These are phyloP conservation scores for Hyperoplus lanceolatus DNA, from an alignment of 2,797 vertebrate species.

Conservation along the genomic window DNA sequence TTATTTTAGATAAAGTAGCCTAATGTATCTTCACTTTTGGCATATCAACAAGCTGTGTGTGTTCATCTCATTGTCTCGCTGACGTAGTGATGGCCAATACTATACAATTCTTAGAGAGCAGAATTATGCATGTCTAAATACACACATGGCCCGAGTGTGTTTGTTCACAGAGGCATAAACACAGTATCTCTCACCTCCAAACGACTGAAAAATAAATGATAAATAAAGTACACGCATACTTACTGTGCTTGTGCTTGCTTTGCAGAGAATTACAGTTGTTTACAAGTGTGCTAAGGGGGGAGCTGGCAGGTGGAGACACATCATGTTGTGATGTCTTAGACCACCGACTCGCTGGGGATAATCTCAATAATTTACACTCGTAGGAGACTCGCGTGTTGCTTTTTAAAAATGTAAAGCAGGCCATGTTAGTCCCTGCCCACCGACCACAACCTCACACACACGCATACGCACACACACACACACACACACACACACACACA, in stretches of 20 bases:
- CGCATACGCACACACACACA: slow-evolving; percentile 38
- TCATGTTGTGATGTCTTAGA: slow-evolving; percentile 67
- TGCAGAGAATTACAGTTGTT: slow-evolving; percentile 77
- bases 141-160: slow-evolving; percentile 19
- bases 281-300: slow-evolving; percentile 60
- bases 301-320: slow-evolving; percentile 52
- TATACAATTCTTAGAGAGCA: background rate
- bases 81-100: background rate
- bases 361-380: slow-evolving; percentile 82
- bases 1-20: background rate
- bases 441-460: slow-evolving; percentile 43
- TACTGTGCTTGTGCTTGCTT: slow-evolving; percentile 65
- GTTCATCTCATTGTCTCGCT: background rate
- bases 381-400: slow-evolving; percentile 67
- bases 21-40: background rate
- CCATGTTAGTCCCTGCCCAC: slow-evolving; percentile 65
- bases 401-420: slow-evolving; percentile 85
- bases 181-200: slow-evolving; percentile 64
- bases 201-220: slow-evolving; percentile 77
- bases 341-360: slow-evolving; percentile 62
- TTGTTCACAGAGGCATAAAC: slow-evolving; percentile 45
- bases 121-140: background rate
- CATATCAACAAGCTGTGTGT: background rate
- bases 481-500: slow-evolving; percentile 33
- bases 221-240: slow-evolving; percentile 72